Evolutionary conservation across 1,140 invertebrate genomes (phyloP).

Genomic region (Orchestia grillus): DNA sequence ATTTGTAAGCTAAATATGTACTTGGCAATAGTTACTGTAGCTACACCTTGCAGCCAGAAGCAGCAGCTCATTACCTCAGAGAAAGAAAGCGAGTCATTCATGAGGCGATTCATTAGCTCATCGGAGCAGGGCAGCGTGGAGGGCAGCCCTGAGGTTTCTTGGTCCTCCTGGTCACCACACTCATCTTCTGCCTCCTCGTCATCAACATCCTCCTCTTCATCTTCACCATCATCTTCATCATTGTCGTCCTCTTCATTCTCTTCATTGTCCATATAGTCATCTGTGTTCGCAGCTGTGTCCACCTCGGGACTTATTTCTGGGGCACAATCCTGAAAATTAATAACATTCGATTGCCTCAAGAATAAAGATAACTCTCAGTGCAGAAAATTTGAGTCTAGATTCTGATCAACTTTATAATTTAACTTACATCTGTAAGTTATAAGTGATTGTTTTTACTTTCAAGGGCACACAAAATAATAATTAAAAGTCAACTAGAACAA

Average conservation of each 20-base stretch:
- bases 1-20: too few relatives aligned
- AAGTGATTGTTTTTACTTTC: too few relatives aligned
- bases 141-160: not conserved
- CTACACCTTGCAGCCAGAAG: too few relatives aligned
- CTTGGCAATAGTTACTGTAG: too few relatives aligned
- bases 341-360: not conserved
- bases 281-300: not conserved
- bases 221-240: not conserved
- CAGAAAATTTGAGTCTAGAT: too few relatives aligned
- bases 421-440: too few relatives aligned
- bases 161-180: not conserved
- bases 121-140: not conserved
- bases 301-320: not conserved
- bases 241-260: not conserved
- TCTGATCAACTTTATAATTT: too few relatives aligned
- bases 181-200: conserved; percentile 9
- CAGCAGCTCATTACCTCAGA: not conserved
- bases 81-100: conserved; percentile 30
- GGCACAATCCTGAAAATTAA: not conserved
- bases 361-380: too few relatives aligned
- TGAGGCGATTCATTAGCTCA: conserved; percentile 18
- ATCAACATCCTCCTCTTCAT: not conserved
- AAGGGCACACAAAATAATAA: too few relatives aligned
- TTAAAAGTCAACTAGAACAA: too few relatives aligned
- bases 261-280: not conserved